Evolutionary conservation across 2,797 vertebrate genomes (phyloP), one percentile per base, ranked within the genome.

Genomic region (Sebastiscus tertius): DNA sequence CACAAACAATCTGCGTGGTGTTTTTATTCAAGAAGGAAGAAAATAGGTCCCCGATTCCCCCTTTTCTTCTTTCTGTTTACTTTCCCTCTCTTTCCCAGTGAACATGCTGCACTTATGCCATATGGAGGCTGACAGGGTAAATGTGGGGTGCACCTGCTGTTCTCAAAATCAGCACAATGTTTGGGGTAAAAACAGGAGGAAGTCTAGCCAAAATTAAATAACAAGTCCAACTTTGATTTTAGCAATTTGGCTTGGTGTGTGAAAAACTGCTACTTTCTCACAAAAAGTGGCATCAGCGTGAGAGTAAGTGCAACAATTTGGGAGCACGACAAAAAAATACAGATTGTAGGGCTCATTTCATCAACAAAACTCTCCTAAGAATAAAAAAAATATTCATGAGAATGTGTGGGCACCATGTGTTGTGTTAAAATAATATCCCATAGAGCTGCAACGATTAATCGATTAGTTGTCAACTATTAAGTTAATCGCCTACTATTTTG

Each of bases 141-240:
- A 77, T 77, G 74, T 56, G 33, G 55, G 6, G 6, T 65, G 73
- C 88, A 90, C 90, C 92, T 89, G 90, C 85, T 83, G 20, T 12
- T 71, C 52, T 33, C 16, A 87, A 79, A 85, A 81, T 34, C 68
- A 69, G 24, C 61, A 34, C 36, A 49, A 27, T 33, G 52, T 83
- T 72, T 52, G 16, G 54, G 18, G 33, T 79, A 62, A 84, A 84
- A 85, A 83, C 60, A 62, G 24, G 20, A 34, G 34, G 26, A 34
- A 67, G 36, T 59, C 49, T 5, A 76, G 42, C 22, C 64, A 71
- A 86, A 89, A 87, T 69, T 78, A 84, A 81, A 67, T 52, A 11
- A 1, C 42, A 0, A 46, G 20, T 5, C 27, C 54, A 79, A 75
- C 52, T 74, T 76, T 60, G 36, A 36, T 20, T 60, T 10, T 2